Evolutionary conservation across 2,113 vertebrate genomes (phyloP), one percentile per base, ranked within the genome.

Genomic region (Nothocercus julius): DNA sequence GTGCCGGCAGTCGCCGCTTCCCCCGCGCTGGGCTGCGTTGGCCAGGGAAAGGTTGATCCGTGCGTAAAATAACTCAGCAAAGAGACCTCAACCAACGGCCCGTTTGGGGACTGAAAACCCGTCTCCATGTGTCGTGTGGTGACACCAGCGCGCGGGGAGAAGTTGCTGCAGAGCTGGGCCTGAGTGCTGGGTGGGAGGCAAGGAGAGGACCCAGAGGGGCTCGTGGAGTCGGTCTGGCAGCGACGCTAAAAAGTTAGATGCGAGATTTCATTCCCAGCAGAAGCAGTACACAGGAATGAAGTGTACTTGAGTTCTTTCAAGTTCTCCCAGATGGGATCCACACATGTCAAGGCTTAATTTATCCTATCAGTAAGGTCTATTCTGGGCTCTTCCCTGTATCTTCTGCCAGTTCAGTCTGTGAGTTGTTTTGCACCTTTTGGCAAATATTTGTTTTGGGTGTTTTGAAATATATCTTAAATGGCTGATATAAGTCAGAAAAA

Each of bases 351-450:
- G 86, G 80, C 95, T 96, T 91, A 90, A 90, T 95, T 93, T 94
- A 93, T 97, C 91, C 94, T 92, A 61, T 75, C 81, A 84, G 73
- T 72, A 40, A 86, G 89, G 81, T 87, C 91, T 94, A 34, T 93
- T 95, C 77, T 78, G 80, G 83, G 90, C 73, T 92, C 56, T 20
- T 83, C 36, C 27, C 25, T 82, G 81, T 86, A 69, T 95, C 95
- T 89, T 90, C 86, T 96, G 89, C 91, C 92, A 87, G 68, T 91
- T 95, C 76, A 92, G 74, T 63, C 94, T 92, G 69, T 77, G 94
- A 95, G 86, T 95, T 14, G 2, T 86, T 96, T 94, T 95, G 93
- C 58, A 86, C 74, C 86, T 95, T 89, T 94, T 95, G 92, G 91
- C 94, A 97, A 96, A 92, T 94, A 90, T 68, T 93, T 86, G 42